Conservation (phyloP, 2,113 vertebrate species). For the Actinemys pallida region DNA sequence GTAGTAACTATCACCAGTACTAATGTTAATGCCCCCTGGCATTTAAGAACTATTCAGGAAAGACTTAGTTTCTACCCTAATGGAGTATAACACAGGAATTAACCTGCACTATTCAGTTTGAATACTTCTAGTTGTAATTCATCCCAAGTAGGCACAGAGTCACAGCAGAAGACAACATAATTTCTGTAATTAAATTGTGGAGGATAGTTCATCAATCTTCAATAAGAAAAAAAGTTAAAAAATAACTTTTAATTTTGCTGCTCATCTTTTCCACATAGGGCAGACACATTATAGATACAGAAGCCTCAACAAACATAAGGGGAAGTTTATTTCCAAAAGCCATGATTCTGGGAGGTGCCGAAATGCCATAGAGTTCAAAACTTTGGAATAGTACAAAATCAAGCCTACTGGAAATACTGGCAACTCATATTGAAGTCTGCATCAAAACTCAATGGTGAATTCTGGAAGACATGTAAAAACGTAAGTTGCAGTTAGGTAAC, state of each 20-base stretch:
- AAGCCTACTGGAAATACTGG: not conserved
- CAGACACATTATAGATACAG: not conserved
- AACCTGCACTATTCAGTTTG: not conserved
- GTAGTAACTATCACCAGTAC: not conserved
- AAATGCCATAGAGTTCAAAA: not conserved
- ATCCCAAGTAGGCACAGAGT: not conserved
- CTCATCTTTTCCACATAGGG: not conserved
- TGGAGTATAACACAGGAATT: not conserved
- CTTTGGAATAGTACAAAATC: not conserved
- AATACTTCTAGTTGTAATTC: not conserved
- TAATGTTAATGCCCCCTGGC: not conserved
- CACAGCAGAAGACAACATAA: not conserved
- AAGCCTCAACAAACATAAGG: not conserved
- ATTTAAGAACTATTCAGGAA: not conserved
- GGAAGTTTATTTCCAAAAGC: not conserved
- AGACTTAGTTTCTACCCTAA: not conserved
- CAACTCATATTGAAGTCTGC: not conserved
- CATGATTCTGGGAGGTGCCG: not conserved
- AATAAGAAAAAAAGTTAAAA: not conserved
- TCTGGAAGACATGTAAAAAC: not conserved
- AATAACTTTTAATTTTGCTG: not conserved
- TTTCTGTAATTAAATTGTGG: not conserved
- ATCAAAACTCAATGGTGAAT: not conserved
- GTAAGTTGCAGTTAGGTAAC: not conserved
- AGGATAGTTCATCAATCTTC: not conserved